Conservation (phyloP, 2,888 invertebrate species). For the Ectobius pallidus region DNA sequence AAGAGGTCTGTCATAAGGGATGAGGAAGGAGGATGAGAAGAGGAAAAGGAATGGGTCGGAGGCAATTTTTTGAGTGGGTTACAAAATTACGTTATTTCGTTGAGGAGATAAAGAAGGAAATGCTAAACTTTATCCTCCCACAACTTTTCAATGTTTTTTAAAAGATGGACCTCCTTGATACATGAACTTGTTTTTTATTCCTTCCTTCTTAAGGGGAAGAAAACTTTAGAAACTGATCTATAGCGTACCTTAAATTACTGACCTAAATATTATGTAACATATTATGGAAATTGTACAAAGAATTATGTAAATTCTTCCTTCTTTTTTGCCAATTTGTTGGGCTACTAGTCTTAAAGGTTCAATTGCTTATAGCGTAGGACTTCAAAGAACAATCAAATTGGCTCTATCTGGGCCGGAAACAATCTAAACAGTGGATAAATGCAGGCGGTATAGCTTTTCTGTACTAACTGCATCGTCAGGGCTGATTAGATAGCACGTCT, state of each 20-base stretch:
- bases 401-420: background rate
- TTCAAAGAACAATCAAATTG: constrained; percentile 26
- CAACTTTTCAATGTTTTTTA: background rate
- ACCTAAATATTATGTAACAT: too few relatives aligned
- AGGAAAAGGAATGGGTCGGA: constrained; percentile 1
- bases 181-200: background rate
- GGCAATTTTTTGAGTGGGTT: constrained; percentile 34
- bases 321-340: constrained; percentile 11
- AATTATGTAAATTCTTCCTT: constrained; percentile 26
- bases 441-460: background rate
- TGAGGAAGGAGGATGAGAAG: too few relatives aligned
- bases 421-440: background rate
- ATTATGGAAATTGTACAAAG: background rate
- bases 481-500: background rate
- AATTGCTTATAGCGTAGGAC: constrained; percentile 17
- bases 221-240: too few relatives aligned
- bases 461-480: background rate
- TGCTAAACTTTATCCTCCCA: background rate
- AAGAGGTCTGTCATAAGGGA: background rate
- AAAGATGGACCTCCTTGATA: too few relatives aligned
- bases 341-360: background rate
- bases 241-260: too few relatives aligned
- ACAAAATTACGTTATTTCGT: constrained; percentile 34
- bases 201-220: too few relatives aligned
- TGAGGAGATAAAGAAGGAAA: constrained; percentile 29